phyloP scores from a whole-genome alignment of 2,888 invertebrate species.

The Hololepta plana region DNA sequence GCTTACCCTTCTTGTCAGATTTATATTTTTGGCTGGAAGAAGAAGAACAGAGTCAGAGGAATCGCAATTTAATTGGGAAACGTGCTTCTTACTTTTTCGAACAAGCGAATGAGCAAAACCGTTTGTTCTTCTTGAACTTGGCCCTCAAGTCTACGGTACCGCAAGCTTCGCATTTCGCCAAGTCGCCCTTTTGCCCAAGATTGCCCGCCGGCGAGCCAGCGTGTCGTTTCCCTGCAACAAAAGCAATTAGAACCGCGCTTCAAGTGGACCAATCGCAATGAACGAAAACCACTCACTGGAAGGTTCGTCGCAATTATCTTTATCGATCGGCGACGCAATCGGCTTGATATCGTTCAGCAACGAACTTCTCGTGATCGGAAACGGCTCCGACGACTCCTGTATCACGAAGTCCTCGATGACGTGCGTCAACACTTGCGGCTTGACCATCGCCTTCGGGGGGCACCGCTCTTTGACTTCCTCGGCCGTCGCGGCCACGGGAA shows the following conservation, averaged over 20 bases:
- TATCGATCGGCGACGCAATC: conserved; percentile 28
- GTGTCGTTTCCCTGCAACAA: conserved; percentile 36
- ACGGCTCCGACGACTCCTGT: conserved; percentile 84
- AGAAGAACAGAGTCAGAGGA: conserved; percentile 3
- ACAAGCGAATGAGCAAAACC: conserved; percentile 59
- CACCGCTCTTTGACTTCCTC: conserved; percentile 30
- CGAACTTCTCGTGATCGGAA: conserved; percentile 49
- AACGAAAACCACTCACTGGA: conserved; percentile 41
- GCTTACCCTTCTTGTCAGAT: conserved; percentile 20
- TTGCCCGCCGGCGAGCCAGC: conserved; percentile 20
- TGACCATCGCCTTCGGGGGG: conserved; percentile 83
- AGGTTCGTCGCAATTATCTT: conserved; percentile 51
- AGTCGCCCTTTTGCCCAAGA: conserved; percentile 32
- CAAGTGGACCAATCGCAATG: too few species aligned
- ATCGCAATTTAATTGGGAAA: conserved; percentile 4
- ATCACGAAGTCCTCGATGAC: conserved; percentile 95
- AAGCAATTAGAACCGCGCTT: too few species aligned
- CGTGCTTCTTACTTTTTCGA: conserved; percentile 33
- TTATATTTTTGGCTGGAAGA: conserved; percentile 19
- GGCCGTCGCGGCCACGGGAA: conserved; percentile 23
- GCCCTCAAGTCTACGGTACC: conserved; percentile 43
- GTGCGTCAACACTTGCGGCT: conserved; percentile 88
- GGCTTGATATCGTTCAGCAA: conserved; percentile 25
- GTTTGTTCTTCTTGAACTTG: conserved; percentile 54
- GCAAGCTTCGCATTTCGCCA: conserved; percentile 55